Base-by-base conservation (phyloP, 2,113 vertebrate species). In the Melanostigma gelatinosum region DNA sequence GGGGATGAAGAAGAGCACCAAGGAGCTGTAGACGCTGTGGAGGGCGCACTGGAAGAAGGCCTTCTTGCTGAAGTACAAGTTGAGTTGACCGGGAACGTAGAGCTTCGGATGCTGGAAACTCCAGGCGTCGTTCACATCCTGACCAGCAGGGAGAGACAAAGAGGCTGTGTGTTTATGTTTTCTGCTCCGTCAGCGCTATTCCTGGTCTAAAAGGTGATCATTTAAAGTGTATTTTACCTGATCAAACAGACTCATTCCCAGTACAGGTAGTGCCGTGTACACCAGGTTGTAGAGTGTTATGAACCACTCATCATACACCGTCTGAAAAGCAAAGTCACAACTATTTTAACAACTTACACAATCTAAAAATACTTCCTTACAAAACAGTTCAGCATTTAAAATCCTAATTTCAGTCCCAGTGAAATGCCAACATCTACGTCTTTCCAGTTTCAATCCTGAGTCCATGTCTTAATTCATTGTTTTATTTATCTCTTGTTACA, bases 241-340 rank as follows among this genome's bases (percentile, higher is more conserved):
- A 83, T 99, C 97, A 61, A 99, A 99, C 42, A 99, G 96, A 89
- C 97, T 97, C 97, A 99, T 96, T 72, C 96, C 96, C 86, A 99
- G 93, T 29, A 99, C 96, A 0, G 98, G 98, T 0, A 99, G 95
- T 0, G 97, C 97, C 7, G 97, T 99, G 93, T 99, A 99, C 10
- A 99, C 83, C 93, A 99, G 91, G 84, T 99, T 99, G 94, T 98
- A 99, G 60, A 97, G 94, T 0, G 97, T 97, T 79, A 99, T 98
- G 91, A 97, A 99, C 97, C 97, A 99, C 72, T 97, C 95, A 11
- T 99, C 98, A 8, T 98, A 99, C 71, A 98, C 97, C 0, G 97
- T 97, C 98, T 99, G 90, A 40, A 92, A 85, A 80, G 15, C 61
- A 58, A 86, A 27, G 29, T 15, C 50, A 57, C 6, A 13, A 69